phyloP scores from a whole-genome alignment of 23 tunicate genomes.

The Trididemnum miniatum region DNA sequence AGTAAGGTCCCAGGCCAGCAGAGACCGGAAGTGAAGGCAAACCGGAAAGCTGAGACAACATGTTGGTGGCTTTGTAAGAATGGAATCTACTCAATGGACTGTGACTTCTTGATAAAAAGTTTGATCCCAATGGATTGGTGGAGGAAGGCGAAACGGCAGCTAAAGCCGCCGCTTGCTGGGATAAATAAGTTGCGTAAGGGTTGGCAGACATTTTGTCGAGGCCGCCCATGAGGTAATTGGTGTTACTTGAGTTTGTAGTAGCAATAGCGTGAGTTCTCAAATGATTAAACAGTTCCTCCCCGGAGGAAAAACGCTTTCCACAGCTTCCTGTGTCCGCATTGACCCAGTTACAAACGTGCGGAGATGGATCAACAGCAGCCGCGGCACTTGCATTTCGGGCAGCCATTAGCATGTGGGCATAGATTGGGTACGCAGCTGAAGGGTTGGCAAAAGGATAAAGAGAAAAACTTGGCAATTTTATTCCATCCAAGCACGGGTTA shows the following conservation, averaged over 20 bases:
- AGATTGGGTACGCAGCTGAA: slow-evolving; percentile 27
- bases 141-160: slow-evolving; percentile 54
- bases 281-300: slow-evolving; percentile 75
- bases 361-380: slow-evolving; percentile 28
- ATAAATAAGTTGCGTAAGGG: slow-evolving; percentile 63
- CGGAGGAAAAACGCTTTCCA: slow-evolving; percentile 68
- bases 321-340: slow-evolving; percentile 59
- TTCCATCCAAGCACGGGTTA: slow-evolving; percentile 43
- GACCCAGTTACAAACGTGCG: slow-evolving; percentile 91
- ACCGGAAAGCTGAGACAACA: slow-evolving; percentile 39
- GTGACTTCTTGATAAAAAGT: slow-evolving; percentile 56
- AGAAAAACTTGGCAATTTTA: slow-evolving; percentile 51
- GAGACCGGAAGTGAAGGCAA: slow-evolving; percentile 59
- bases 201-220: slow-evolving; percentile 58
- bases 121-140: slow-evolving; percentile 22
- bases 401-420: slow-evolving; percentile 69
- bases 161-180: slow-evolving; percentile 61
- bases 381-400: slow-evolving; percentile 36
- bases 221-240: slow-evolving; percentile 38
- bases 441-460: slow-evolving; percentile 50
- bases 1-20: slow-evolving; percentile 68
- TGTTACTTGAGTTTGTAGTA: slow-evolving; percentile 1
- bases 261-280: slow-evolving; percentile 70
- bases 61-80: slow-evolving; percentile 55
- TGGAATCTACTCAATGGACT: slow-evolving; percentile 66